phyloP scores from a whole-genome alignment of 2,113 vertebrate genomes.

The Tragelaphus imberbis region DNA sequence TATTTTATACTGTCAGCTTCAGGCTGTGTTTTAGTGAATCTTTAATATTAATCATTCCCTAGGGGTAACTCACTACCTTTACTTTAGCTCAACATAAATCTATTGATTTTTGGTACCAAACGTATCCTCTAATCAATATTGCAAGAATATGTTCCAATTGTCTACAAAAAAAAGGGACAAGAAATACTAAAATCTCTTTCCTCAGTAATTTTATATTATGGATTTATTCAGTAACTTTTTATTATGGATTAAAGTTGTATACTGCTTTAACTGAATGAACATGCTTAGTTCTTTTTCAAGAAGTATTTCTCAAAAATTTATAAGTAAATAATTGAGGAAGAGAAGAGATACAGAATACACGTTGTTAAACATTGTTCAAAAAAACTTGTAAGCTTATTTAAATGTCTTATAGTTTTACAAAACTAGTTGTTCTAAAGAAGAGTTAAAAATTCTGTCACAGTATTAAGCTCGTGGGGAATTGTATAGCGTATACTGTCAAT shows the following conservation, averaged over 20 bases:
- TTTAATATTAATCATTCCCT: background rate
- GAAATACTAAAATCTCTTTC: background rate
- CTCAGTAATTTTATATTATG: background rate
- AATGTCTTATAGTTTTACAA: background rate
- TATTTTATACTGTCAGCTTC: background rate
- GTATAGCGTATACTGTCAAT: background rate
- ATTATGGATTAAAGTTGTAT: background rate
- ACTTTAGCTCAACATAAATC: background rate
- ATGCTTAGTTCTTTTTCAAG: background rate
- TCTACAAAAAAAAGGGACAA: background rate
- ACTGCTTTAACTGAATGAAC: background rate
- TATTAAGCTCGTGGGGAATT: background rate
- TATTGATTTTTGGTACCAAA: background rate
- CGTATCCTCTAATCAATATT: background rate
- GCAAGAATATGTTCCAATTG: background rate
- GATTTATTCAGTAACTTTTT: background rate
- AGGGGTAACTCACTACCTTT: background rate
- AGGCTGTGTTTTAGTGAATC: background rate
- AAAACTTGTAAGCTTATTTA: background rate
- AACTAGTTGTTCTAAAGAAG: background rate
- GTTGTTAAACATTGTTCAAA: background rate
- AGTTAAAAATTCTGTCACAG: background rate
- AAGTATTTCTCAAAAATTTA: background rate
- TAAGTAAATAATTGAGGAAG: background rate
- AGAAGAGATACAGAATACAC: background rate